A percentile compares a stretch with the other conserved stretches of the same genome.
Conservation (phyloP, 2,888 invertebrate genomes). For the Philonicus albiceps region DNA sequence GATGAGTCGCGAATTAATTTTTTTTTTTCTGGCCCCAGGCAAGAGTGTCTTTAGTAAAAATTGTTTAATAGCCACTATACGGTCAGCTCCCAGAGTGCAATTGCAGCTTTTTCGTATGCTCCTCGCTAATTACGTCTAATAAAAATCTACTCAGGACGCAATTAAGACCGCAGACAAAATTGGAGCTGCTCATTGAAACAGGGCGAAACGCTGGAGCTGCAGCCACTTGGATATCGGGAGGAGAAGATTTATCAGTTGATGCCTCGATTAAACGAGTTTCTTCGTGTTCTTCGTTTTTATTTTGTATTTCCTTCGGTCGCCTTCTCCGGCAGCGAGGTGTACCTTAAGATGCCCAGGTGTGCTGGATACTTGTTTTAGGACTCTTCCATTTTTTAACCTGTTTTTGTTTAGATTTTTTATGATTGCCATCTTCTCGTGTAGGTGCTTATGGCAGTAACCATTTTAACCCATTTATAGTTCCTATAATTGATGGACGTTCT, state of each 20-base stretch:
- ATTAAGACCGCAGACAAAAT: not conserved
- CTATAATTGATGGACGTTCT: not conserved
- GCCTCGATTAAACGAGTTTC: not conserved
- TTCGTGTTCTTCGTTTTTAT: not conserved
- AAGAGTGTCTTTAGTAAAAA: not conserved
- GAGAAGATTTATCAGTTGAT: constrained; percentile 2
- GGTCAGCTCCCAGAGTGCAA: not conserved
- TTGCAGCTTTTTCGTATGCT: not conserved
- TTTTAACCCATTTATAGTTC: not conserved
- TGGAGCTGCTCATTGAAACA: not conserved
- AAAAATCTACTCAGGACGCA: constrained; percentile 1
- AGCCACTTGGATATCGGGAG: not conserved
- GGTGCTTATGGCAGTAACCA: not conserved
- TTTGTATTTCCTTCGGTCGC: not conserved
- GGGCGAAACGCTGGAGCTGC: not conserved
- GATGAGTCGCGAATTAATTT: not conserved
- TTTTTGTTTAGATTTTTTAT: not conserved
- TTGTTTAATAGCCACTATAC: not conserved
- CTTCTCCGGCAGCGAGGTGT: not conserved
- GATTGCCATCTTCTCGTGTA: not conserved
- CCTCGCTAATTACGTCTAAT: constrained; percentile 12
- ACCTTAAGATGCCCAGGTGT: not conserved
- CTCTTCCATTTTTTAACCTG: not conserved
- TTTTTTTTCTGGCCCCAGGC: not conserved
- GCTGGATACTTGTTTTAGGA: not conserved